Conservation (phyloP, 2,113 vertebrate genomes). For the Cololabis saira region DNA sequence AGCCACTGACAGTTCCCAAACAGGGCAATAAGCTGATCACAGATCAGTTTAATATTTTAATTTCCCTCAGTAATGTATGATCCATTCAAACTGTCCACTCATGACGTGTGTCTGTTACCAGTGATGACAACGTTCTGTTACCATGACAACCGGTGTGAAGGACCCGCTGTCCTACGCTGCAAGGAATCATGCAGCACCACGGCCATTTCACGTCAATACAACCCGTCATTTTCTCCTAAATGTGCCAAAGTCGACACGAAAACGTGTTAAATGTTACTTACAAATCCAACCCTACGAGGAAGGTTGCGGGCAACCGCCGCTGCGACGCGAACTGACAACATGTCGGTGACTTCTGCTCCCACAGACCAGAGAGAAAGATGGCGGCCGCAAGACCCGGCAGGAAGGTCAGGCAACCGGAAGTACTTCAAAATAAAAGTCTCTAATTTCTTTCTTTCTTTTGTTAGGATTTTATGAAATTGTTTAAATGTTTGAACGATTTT, state of each 20-base stretch:
- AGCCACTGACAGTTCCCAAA: background rate
- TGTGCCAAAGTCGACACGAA: background rate
- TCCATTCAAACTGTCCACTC: too few relatives aligned
- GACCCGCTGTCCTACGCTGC: constrained; percentile 59
- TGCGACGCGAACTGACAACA: constrained; percentile 90
- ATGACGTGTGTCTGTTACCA: background rate
- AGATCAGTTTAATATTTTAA: background rate
- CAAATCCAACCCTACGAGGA: constrained; percentile 86
- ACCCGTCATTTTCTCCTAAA: background rate
- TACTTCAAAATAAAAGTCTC: constrained; percentile 31
- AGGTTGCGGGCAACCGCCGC: constrained; percentile 86
- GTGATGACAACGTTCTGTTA: background rate
- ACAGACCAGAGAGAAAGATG: constrained; percentile 64
- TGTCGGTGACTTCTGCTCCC: constrained; percentile 63
- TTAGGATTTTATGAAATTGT: too few relatives aligned
- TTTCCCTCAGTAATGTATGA: background rate
- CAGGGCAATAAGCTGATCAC: background rate
- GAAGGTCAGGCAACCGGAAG: constrained; percentile 70
- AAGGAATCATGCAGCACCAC: constrained; percentile 43
- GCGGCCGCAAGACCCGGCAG: constrained; percentile 30
- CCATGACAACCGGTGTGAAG: constrained; percentile 24
- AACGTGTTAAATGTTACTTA: constrained; percentile 68
- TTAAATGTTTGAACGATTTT: too few relatives aligned
- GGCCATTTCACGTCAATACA: background rate
- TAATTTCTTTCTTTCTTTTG: too few relatives aligned